Evolutionary conservation across 2,888 invertebrate species (phyloP).

Genomic region (Nomada hirtipes): DNA sequence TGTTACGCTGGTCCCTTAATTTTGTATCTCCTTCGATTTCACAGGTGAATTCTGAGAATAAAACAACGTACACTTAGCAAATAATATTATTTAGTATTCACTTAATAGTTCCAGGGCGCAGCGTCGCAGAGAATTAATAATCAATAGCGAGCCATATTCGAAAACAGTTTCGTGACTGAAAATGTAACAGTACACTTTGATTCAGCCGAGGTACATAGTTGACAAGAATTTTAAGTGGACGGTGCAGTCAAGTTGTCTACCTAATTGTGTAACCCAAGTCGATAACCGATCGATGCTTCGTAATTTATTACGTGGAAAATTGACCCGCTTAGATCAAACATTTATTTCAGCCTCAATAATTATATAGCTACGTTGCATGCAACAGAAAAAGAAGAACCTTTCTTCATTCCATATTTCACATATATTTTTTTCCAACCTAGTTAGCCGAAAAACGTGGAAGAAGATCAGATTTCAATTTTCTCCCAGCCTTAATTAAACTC

Average conservation of each 20-base stretch:
- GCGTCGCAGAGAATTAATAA: conserved; percentile 25
- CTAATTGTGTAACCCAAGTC: conserved; percentile 37
- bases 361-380: neutral
- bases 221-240: conserved; percentile 3
- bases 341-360: neutral
- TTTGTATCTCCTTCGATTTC: no score
- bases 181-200: conserved; percentile 23
- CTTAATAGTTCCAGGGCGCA: neutral
- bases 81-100: neutral
- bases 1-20: no score
- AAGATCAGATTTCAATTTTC: no score
- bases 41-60: no score
- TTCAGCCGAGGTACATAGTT: neutral
- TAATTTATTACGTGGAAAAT: conserved; percentile 21
- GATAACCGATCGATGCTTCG: conserved; percentile 19
- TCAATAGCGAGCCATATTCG: conserved; percentile 8
- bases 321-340: conserved; percentile 1
- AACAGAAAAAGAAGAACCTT: neutral
- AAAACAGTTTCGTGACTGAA: conserved; percentile 28
- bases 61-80: no score
- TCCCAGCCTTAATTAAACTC: no score
- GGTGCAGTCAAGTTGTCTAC: conserved; percentile 24
- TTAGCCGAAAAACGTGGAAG: no score
- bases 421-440: neutral
- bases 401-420: neutral